Conservation (phyloP, 2,113 vertebrate genomes). For the Irena cyanogastra region DNA sequence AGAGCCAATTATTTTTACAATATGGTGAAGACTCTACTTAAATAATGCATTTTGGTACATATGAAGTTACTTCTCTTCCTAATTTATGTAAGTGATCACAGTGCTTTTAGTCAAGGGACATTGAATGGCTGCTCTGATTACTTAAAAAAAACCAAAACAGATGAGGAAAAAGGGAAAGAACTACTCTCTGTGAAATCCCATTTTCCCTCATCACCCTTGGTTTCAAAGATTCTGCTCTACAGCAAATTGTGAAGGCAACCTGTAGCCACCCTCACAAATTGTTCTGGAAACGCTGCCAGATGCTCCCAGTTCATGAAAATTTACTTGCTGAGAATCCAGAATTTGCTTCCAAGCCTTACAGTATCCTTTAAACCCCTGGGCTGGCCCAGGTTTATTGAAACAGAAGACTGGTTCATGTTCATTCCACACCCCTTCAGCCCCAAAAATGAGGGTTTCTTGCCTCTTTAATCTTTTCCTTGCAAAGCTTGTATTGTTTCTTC, state of each 20-base stretch:
- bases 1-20: not conserved
- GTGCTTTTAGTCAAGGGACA: not conserved
- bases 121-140: not conserved
- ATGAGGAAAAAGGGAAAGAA: not conserved
- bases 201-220: not conserved
- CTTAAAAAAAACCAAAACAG: not conserved
- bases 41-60: not conserved
- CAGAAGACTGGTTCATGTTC: not conserved
- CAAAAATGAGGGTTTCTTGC: conserved; percentile 60
- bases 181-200: not conserved
- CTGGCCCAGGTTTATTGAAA: not conserved
- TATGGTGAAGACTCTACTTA: not conserved
- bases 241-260: not conserved
- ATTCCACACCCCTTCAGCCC: not conserved
- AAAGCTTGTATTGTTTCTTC: conserved; percentile 99
- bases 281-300: not conserved
- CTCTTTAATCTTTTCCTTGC: conserved; percentile 99
- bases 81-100: not conserved
- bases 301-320: not conserved
- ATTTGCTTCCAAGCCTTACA: not conserved
- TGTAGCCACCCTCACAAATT: not conserved
- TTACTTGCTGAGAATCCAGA: not conserved
- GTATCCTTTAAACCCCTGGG: not conserved
- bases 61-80: not conserved
- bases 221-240: not conserved